A percentile compares a stretch with the other conserved stretches of the same genome.
Conservation (phyloP, 2,113 vertebrate species). For the Salvelinus sp. region DNA sequence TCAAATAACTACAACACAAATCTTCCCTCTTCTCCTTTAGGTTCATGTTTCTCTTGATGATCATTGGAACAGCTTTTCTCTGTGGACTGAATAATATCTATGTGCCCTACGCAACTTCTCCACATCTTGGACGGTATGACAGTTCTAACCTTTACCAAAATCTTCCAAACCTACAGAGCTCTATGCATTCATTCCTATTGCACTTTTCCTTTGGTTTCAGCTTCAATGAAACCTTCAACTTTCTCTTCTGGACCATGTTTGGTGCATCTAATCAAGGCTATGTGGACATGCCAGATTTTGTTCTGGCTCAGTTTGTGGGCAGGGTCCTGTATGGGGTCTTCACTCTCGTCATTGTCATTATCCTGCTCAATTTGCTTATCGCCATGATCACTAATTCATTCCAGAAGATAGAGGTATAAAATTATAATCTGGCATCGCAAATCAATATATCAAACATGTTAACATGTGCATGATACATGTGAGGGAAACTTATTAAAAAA, state of each 20-base stretch:
- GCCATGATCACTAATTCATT: conserved; percentile 85
- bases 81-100: conserved; percentile 82
- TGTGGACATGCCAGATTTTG: conserved; percentile 74
- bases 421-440: no score
- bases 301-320: conserved; percentile 71
- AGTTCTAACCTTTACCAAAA: background rate
- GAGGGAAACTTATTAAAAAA: background rate
- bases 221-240: conserved; percentile 78
- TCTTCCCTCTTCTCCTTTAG: conserved; percentile 40
- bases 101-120: conserved; percentile 68
- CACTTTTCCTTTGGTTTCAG: conserved; percentile 42
- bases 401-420: conserved; percentile 77
- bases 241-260: conserved; percentile 85
- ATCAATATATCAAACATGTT: no score
- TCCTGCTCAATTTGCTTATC: conserved; percentile 80
- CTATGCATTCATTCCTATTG: background rate
- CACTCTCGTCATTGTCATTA: conserved; percentile 79
- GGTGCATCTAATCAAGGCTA: conserved; percentile 72
- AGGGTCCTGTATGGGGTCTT: conserved; percentile 75
- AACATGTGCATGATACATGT: conserved; percentile 15
- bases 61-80: conserved; percentile 78
- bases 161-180: background rate
- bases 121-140: conserved; percentile 72
- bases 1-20: no score
- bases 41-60: conserved; percentile 83